Base-by-base conservation (phyloP, 2,797 vertebrate genomes). In the Natrix natrix region DNA sequence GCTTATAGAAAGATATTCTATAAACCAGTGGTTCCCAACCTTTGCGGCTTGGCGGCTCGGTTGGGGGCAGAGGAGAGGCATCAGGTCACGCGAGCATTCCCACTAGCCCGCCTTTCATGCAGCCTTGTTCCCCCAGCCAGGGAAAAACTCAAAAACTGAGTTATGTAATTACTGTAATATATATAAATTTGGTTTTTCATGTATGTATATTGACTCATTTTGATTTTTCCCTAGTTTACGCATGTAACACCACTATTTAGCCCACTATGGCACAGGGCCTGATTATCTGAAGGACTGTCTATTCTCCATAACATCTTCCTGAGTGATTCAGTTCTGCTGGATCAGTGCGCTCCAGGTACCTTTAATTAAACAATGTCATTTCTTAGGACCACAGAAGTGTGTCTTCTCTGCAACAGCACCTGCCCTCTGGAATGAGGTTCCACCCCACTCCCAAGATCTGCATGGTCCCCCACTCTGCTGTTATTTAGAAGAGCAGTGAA, bases 31-130 rank as follows among this genome's bases (percentile, higher is more conserved):
- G 24, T 28, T 63, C 60, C 26, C 60, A 63, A 63, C 24, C 60
- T 63, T 28, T 63, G 60, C 0, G 3, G 26, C 61, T 63, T 63
- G 61, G 61, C 4, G 26, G 61, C 26, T 11, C 2, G 26, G 61
- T 4, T 28, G 1, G 0, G 26, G 24, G 10, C 1, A 24, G 3
- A 10, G 61, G 11, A 63, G 11, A 1, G 26, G 26, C 28, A 63
- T 26, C 61, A 63, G 26, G 61, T 26, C 61, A 26, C 0, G 1
- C 3, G 8, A 63, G 26, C 24, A 63, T 63, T 63, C 60, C 60
- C 10, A 4, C 24, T 24, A 63, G 60, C 8, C 60, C 0, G 10
- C 60, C 24, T 63, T 26, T 63, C 24, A 1, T 63, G 10, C 24
- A 61, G 60, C 24, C 60, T 3, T 1, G 22, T 63, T 63, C 24